Conservation (phyloP, 1,140 invertebrate genomes). For the Geopemphigus sp. region DNA sequence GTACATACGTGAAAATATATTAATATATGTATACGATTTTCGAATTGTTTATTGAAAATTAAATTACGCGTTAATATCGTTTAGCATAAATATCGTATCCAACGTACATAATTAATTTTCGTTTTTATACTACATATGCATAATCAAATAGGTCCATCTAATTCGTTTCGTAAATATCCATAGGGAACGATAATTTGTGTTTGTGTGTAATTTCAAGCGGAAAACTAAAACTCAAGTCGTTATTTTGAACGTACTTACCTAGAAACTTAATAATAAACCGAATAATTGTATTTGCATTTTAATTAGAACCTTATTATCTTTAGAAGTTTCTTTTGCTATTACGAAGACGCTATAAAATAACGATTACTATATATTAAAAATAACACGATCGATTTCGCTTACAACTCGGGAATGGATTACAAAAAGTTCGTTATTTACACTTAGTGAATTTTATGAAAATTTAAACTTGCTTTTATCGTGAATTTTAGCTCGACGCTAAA, state of each 20-base stretch:
- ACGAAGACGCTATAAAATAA: too few relatives aligned
- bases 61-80: not conserved
- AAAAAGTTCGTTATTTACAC: too few relatives aligned
- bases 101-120: not conserved
- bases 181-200: not conserved
- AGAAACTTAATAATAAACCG: not conserved
- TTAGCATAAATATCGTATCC: not conserved
- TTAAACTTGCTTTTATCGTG: too few relatives aligned
- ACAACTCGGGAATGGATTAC: too few relatives aligned
- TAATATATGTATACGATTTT: too few relatives aligned
- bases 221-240: conserved; percentile 14
- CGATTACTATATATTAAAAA: too few relatives aligned
- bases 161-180: not conserved
- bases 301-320: conserved; percentile 3
- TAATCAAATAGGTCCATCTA: not conserved
- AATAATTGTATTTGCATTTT: not conserved
- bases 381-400: too few relatives aligned
- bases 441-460: too few relatives aligned
- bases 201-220: not conserved
- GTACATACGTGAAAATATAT: too few relatives aligned
- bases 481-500: too few relatives aligned
- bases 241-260: conserved; percentile 6
- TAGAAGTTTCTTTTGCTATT: too few relatives aligned
- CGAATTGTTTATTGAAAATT: not conserved
- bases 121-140: not conserved